These are phyloP conservation scores for Rhynchomys soricoides DNA, from an alignment of 2,113 vertebrate genomes.

Conservation along the genomic window DNA sequence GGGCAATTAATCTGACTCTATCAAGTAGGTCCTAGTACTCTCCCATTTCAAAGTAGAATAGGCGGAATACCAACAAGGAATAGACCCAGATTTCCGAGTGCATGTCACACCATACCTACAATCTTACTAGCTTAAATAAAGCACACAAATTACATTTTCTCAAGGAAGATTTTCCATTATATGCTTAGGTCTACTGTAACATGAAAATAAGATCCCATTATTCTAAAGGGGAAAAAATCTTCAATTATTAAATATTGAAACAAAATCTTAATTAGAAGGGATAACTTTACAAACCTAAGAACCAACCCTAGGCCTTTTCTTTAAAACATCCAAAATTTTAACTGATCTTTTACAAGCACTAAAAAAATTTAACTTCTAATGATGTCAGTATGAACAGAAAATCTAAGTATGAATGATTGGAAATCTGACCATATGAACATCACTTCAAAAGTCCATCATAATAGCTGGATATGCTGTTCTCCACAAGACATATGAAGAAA, in stretches of 20 bases:
- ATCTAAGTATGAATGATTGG: slow-evolving; percentile 16
- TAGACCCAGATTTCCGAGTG: background rate
- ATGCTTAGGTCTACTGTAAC: background rate
- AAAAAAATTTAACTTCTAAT: slow-evolving; percentile 46
- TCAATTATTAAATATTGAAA: slow-evolving; percentile 27
- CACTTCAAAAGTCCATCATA: background rate
- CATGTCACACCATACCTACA: background rate
- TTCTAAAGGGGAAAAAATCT: slow-evolving; percentile 16
- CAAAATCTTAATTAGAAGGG: slow-evolving; percentile 40
- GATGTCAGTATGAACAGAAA: slow-evolving; percentile 48
- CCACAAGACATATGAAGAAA: background rate
- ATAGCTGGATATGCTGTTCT: slow-evolving; percentile 20
- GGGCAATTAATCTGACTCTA: slow-evolving; percentile 29
- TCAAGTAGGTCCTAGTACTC: slow-evolving; percentile 18
- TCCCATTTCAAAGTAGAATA: background rate
- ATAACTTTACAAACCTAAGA: slow-evolving; percentile 44
- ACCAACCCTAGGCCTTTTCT: background rate
- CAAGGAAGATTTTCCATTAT: slow-evolving; percentile 3
- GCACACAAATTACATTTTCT: background rate
- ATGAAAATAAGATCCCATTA: slow-evolving; percentile 38
- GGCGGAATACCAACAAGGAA: background rate
- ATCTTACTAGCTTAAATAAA: background rate
- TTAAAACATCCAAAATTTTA: slow-evolving; percentile 13
- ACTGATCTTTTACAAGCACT: slow-evolving; percentile 40
- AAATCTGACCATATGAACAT: slow-evolving; percentile 34